These are phyloP conservation scores for Mycetomoellerius zeteki DNA, from an alignment of 1,140 invertebrate species.

Conservation along the genomic window DNA sequence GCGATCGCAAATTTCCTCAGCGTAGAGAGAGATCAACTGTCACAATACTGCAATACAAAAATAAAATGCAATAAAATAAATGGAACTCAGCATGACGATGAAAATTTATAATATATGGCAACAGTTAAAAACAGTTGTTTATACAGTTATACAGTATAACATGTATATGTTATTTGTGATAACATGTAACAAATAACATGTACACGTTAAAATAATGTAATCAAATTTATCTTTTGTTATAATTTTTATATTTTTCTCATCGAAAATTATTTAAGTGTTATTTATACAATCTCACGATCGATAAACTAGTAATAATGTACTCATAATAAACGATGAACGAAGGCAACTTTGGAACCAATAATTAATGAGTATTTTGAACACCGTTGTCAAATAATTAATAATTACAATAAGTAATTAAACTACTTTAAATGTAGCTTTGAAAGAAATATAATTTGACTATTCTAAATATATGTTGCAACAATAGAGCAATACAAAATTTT, in stretches of 20 bases:
- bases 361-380: slow-evolving; percentile 28
- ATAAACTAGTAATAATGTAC: not conserved
- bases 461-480: not conserved
- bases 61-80: slow-evolving; percentile 30
- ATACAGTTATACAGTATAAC: not conserved
- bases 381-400: not conserved
- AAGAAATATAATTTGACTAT: slow-evolving; percentile 3
- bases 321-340: not conserved
- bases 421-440: not conserved
- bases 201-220: slow-evolving; percentile 9
- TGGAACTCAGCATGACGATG: not conserved
- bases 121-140: not conserved
- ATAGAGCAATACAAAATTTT: not conserved
- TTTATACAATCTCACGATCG: not conserved
- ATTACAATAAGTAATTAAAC: not conserved
- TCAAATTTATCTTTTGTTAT: slow-evolving; percentile 2
- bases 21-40: slow-evolving; percentile 36
- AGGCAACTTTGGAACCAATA: not conserved
- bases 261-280: not conserved
- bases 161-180: not conserved
- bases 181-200: not conserved
- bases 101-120: not conserved
- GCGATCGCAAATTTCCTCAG: slow-evolving; percentile 35
- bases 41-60: slow-evolving; percentile 40
- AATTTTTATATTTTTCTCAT: not conserved